Base-by-base conservation (phyloP, 1,140 invertebrate species). In the Venturia canescens region DNA sequence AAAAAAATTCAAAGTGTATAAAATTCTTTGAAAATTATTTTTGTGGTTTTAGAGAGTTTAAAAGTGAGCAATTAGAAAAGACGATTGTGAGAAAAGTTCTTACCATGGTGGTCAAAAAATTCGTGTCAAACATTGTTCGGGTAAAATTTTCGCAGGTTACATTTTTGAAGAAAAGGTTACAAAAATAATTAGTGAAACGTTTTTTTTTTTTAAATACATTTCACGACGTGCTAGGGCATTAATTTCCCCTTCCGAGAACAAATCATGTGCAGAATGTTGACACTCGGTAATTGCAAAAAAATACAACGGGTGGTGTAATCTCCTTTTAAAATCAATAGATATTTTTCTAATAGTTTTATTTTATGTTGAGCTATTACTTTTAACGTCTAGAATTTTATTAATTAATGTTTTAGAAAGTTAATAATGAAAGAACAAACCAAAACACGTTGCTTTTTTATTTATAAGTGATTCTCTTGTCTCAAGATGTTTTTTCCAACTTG, bases 51-150 rank as follows among this genome's bases (percentile, higher is more conserved):
- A n/a, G 53, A 18, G 21, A 57, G 38, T 1, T 57, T n/a, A n/a
- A 1, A 16, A 66, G 15, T n/a, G 4, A 34, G 0, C 21, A 57
- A 0, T 16, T 44, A 15, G 57, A 74, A 44, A 13, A 9, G 38
- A 44, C 7, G 38, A n/a, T 44, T 9, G 38, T 44, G 38, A 44
- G 11, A 9, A 44, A 13, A 44, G 1, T 11, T 44, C 66, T 74
- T 70, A 81, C n/a, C 26, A 86, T 83, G 80, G 84, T 84, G 80
- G 69, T 84, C 66, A 80, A 82, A 44, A 86, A 86, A 83, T 29
- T 86, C 80, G 78, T 86, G 29, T 82, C 79, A 29, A 87, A 87
- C 82, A 31, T 87, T 15, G 77, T 86, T 60, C 83, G 86, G 81
- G 86, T 87, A 80, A 80, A 78, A 63, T 77, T 23, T 78, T 18